Evolutionary conservation across 2,797 vertebrate species (phyloP), one percentile per base, ranked within the genome.

Genomic region (Phataginus tricuspis): DNA sequence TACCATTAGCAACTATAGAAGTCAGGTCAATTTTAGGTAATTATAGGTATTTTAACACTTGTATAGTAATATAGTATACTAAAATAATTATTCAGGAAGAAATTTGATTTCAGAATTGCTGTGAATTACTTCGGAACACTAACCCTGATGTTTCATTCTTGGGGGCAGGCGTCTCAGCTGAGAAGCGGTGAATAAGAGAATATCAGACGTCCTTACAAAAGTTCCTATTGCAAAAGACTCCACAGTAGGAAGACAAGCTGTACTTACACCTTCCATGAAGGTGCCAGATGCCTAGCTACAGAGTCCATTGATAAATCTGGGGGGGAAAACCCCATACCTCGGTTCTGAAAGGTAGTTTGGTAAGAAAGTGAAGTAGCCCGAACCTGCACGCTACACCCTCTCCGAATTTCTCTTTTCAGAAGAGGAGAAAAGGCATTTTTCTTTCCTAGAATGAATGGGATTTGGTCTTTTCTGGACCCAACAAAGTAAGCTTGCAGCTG

Each of bases 241-340:
- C 19, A 1, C 2, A 0, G 86, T 0, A 55, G 68, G 66, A 57
- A 37, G 37, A 63, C 29, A 66, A 57, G 53, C 27, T 29, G 7
- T 21, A 2, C 4, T 0, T 25, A 68, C 29, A 1, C 53, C 34
- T 63, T 21, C 37, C 12, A 12, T 15, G 23, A 42, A 88, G 53
- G 1, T 0, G 31, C 6, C 2, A 14, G 53, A 12, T 37, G 15
- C 4, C 29, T 1, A 49, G 80, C 61, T 10, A 4, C 51, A 7
- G 11, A 29, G 53, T 11, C 27, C 23, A 14, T 0, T 7, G 61
- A 23, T 19, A 2, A 5, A 63, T 16, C 13, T 0, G 9, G 14
- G n/a, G 53, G 3, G 5, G 3, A 25, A 15, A 57, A 45, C 37
- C 78, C n/a, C 66, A 39, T 25, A 68, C 15, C n/a, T 1, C 15